Evolutionary conservation across 2,113 vertebrate genomes (phyloP), one percentile per base, ranked within the genome.

Genomic region (Daphoenositta chrysoptera): DNA sequence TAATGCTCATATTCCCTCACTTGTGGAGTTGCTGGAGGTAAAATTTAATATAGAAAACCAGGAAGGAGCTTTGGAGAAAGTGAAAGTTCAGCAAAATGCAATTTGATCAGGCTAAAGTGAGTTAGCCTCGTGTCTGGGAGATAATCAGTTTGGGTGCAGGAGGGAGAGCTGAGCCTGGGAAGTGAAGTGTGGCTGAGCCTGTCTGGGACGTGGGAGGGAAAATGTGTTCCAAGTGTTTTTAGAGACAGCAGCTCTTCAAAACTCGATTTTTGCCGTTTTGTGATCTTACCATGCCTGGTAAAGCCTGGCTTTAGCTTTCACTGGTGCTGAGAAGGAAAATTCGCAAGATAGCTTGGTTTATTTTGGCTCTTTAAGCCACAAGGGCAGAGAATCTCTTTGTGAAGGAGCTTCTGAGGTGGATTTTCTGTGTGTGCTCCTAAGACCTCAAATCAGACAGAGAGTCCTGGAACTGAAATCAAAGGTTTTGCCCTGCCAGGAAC

Each of bases 161-260:
- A 2, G 6, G 18, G 50, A 57, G 71, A 76, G 42, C 6, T 15
- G 30, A 18, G 84, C 3, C 3, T n/a, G 15, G 45, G 9, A 15
- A 13, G 6, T 20, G 47, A 27, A 30, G 6, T 15, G 31, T 37
- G 31, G 8, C 64, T 68, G 23, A 57, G 3, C 3, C 47, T 22
- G 47, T 1, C 27, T 35, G 26, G 24, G 69, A 39, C 1, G 3
- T 10, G 8, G 19, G 12, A 13, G 58, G 17, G 1, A 47, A 57
- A 66, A 63, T 0, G 0, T 11, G 2, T 23, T 78, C 28, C 0
- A 3, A n/a, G 26, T 5, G 7, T 3, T 72, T 8, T 5, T 15
- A 13, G 26, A 53, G 26, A 22, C 3, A 33, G 23, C 2, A 71
- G 8, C 17, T 69, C 3, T 5, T 53, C 13, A 33, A 11, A 53